Percentiles rank a stretch among this genome's conserved stretches.
phyloP scores from a whole-genome alignment of 1,140 invertebrate species.

The roundworm (Caenorhabditis elegans) region WBcel235 BX284602.5:6642501-6643000 shows the following conservation, averaged over 20 bases:
- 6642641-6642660: conserved; percentile 18
- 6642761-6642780: neutral
- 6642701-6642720: conserved; percentile 28
- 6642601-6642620: neutral
- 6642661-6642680: neutral
- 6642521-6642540: neutral
- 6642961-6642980: neutral
- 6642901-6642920: neutral
- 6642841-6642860: neutral
- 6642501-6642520: conserved; percentile 8
- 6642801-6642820: conserved; percentile 13
- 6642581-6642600: neutral
- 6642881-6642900: neutral
- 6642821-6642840: neutral
- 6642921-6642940: neutral
- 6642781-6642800: conserved; percentile 4
- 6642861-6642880: conserved; percentile 25
- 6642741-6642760: conserved; percentile 25
- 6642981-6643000: neutral
- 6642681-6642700: conserved; percentile 31
- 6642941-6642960: neutral
- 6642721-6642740: conserved; percentile 3
- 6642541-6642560: conserved; percentile 14
- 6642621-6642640: neutral
- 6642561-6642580: neutral